Percentiles rank a stretch among this genome's conserved stretches.
phyloP scores from a whole-genome alignment of 2,797 vertebrate genomes.

The Ambastaia sidthimunki region DNA sequence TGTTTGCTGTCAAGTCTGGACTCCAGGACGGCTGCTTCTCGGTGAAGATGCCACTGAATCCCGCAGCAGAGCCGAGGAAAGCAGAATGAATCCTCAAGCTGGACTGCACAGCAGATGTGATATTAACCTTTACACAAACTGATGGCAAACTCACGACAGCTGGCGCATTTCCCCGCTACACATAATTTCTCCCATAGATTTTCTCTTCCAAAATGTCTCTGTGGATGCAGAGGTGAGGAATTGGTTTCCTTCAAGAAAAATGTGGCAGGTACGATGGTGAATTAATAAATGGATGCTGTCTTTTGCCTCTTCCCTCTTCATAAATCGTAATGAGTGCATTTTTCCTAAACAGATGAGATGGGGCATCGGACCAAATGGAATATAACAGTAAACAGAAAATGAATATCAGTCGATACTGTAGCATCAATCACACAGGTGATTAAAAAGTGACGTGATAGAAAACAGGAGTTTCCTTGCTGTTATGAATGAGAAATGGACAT shows the following conservation, averaged over 20 bases:
- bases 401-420: conserved; percentile 7
- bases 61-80: conserved; percentile 46
- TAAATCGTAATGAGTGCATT: conserved; percentile 1
- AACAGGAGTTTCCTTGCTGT: not conserved
- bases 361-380: conserved; percentile 12
- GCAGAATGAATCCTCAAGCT: conserved; percentile 51
- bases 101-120: conserved; percentile 57
- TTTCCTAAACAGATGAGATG: conserved; percentile 22
- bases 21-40: conserved; percentile 38
- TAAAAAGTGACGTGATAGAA: not conserved
- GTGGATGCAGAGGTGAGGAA: conserved; percentile 27
- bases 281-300: conserved; percentile 25
- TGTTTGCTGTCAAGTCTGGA: conserved; percentile 53
- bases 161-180: conserved; percentile 49
- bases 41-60: conserved; percentile 42
- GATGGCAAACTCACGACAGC: conserved; percentile 46
- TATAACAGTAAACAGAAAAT: conserved; percentile 23
- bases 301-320: conserved; percentile 7
- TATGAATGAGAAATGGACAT: too few relatives aligned
- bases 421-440: not conserved
- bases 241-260: conserved; percentile 14
- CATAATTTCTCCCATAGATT: conserved; percentile 49
- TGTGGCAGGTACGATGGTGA: conserved; percentile 19
- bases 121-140: conserved; percentile 58
- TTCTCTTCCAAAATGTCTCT: conserved; percentile 34